A percentile compares a stretch with the other conserved stretches of the same genome.
phyloP scores from a whole-genome alignment of 1,140 invertebrate genomes.

The Chrysomallon squamiferum region DNA sequence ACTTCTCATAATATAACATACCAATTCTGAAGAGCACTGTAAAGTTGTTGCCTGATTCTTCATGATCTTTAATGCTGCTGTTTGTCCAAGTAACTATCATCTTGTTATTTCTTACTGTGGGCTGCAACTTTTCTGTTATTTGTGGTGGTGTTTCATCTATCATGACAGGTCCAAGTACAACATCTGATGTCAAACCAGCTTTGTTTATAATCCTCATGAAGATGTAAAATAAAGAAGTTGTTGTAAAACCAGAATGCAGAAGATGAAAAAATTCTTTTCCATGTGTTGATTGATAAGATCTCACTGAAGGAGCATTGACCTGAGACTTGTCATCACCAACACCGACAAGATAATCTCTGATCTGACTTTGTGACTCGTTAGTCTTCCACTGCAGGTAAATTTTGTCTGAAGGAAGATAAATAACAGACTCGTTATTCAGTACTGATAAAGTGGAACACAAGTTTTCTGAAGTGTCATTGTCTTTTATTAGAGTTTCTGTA shows the following conservation, averaged over 20 bases:
- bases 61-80: constrained; percentile 22
- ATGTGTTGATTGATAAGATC: constrained; percentile 13
- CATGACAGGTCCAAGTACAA: constrained; percentile 28
- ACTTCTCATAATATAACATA: too few species aligned
- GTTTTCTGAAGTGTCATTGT: constrained; percentile 13
- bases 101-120: constrained; percentile 1
- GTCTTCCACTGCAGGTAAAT: constrained; percentile 16
- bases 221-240: not conserved
- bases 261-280: constrained; percentile 10
- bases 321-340: constrained; percentile 5
- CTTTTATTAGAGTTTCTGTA: not conserved
- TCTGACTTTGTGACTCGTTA: constrained; percentile 19
- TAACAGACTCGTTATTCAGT: constrained; percentile 3
- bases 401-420: constrained; percentile 24
- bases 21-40: constrained; percentile 2
- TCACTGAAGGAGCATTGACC: constrained; percentile 4
- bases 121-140: constrained; percentile 3
- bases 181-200: constrained; percentile 17
- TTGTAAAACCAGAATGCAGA: constrained; percentile 7
- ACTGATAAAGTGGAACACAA: constrained; percentile 2
- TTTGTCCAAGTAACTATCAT: constrained; percentile 22
- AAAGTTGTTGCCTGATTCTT: constrained; percentile 15
- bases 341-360: constrained; percentile 17
- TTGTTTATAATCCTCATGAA: constrained; percentile 22
- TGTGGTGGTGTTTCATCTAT: constrained; percentile 37